Evolutionary conservation across 2,797 vertebrate genomes (phyloP).

Genomic region (Darevskia nairensis): DNA sequence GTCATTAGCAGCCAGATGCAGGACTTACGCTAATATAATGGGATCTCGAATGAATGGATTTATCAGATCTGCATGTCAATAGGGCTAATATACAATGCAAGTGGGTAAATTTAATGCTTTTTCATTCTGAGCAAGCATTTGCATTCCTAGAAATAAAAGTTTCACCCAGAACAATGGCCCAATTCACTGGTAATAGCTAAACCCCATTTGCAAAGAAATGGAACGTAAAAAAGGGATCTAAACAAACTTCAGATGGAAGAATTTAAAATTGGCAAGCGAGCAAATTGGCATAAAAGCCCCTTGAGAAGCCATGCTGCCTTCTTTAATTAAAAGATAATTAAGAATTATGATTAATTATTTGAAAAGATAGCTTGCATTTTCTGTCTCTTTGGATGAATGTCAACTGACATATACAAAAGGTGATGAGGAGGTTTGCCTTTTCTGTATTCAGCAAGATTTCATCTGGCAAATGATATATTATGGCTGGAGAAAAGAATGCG

Average conservation of each 20-base stretch:
- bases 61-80: not conserved
- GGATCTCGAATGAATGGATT: not conserved
- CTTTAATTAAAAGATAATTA: slow-evolving; percentile 73
- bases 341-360: slow-evolving; percentile 69
- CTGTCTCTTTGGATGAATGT: slow-evolving; percentile 58
- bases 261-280: slow-evolving; percentile 54
- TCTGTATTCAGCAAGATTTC: slow-evolving; percentile 21
- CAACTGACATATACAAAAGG: slow-evolving; percentile 62
- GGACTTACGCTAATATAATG: not conserved
- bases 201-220: slow-evolving; percentile 46
- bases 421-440: slow-evolving; percentile 47
- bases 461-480: slow-evolving; percentile 27
- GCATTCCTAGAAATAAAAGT: not conserved
- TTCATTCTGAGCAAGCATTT: not conserved
- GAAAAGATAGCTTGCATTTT: slow-evolving; percentile 56
- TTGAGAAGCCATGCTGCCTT: slow-evolving; percentile 60
- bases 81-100: not conserved
- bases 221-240: slow-evolving; percentile 33
- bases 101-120: not conserved
- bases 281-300: slow-evolving; percentile 54
- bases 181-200: slow-evolving; percentile 43
- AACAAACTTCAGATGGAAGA: slow-evolving; percentile 46
- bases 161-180: slow-evolving; percentile 6
- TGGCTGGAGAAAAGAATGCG: not conserved
- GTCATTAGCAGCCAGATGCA: not conserved